Conservation (phyloP, 2,888 invertebrate genomes). For the Melinopterus prodromus region DNA sequence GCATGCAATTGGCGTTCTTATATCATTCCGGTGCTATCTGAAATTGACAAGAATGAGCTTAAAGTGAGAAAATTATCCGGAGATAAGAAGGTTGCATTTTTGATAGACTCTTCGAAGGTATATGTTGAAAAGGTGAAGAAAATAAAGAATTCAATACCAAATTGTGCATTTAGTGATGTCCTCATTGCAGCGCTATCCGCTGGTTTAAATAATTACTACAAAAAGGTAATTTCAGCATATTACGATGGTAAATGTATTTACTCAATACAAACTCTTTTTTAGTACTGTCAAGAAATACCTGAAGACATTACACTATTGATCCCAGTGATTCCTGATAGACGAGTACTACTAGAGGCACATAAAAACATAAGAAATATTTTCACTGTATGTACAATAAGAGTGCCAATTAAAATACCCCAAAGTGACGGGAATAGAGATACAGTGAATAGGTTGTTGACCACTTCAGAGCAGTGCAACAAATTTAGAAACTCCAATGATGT, state of each 20-base stretch:
- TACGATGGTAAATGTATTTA: background rate
- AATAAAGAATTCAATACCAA: constrained; percentile 13
- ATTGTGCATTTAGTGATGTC: constrained; percentile 25
- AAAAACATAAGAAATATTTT: constrained; percentile 22
- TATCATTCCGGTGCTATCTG: background rate
- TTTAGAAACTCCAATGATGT: constrained; percentile 12
- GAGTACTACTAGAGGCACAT: background rate
- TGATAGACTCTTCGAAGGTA: constrained; percentile 9
- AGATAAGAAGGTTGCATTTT: constrained; percentile 16
- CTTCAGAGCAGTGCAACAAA: constrained; percentile 11
- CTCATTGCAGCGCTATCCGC: constrained; percentile 19
- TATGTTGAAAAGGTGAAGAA: constrained; percentile 26
- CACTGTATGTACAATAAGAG: background rate
- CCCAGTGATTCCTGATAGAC: background rate
- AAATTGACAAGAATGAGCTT: background rate
- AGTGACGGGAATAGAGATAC: background rate
- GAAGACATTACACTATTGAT: constrained; percentile 13
- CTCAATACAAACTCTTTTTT: background rate
- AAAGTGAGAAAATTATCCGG: constrained; percentile 15
- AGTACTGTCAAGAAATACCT: background rate
- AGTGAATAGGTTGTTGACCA: background rate
- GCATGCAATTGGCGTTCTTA: constrained; percentile 1
- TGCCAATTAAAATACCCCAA: constrained; percentile 12
- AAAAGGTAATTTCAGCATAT: constrained; percentile 9
- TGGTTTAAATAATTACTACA: constrained; percentile 26